Percentiles rank a stretch among this genome's conserved stretches.
phyloP scores from a whole-genome alignment of 2,797 vertebrate species.

The Sebastes iracundus region DNA sequence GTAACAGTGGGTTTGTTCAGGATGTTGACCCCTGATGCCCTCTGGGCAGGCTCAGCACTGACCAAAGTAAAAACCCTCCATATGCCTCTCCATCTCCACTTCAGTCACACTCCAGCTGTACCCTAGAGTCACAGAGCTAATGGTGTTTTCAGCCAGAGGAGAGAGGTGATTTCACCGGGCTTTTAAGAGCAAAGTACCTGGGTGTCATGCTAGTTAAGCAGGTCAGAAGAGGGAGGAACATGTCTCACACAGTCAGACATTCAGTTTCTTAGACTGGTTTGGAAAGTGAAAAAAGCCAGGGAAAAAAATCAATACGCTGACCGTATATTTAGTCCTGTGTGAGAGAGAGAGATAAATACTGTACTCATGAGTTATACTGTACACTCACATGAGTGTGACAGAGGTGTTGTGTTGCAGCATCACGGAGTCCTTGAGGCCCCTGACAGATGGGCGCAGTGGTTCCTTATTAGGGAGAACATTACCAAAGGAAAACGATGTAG shows the following conservation, averaged over 20 bases:
- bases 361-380: not conserved
- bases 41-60: constrained; percentile 79
- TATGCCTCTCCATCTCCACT: constrained; percentile 76
- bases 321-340: not conserved
- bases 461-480: constrained; percentile 23
- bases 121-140: constrained; percentile 73
- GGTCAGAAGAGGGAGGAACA: constrained; percentile 73
- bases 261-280: constrained; percentile 22
- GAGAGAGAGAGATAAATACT: constrained; percentile 4
- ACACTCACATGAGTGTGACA: constrained; percentile 12
- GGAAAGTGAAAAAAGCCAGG: constrained; percentile 7
- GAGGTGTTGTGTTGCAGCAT: constrained; percentile 49
- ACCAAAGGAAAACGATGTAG: not conserved
- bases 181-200: constrained; percentile 62
- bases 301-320: constrained; percentile 4
- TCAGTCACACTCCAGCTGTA: constrained; percentile 66
- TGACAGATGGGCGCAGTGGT: constrained; percentile 60
- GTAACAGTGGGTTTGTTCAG: constrained; percentile 84
- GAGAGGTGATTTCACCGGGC: constrained; percentile 58
- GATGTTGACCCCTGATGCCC: constrained; percentile 76
- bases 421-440: constrained; percentile 39
- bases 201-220: constrained; percentile 77
- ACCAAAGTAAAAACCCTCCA: constrained; percentile 80
- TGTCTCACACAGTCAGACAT: constrained; percentile 43
- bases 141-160: constrained; percentile 71